Percentiles rank a stretch among this genome's conserved stretches.
These are phyloP conservation scores for Schizopygopsis pylzovi DNA, from an alignment of 2,797 vertebrate genomes.

Conservation along the genomic window DNA sequence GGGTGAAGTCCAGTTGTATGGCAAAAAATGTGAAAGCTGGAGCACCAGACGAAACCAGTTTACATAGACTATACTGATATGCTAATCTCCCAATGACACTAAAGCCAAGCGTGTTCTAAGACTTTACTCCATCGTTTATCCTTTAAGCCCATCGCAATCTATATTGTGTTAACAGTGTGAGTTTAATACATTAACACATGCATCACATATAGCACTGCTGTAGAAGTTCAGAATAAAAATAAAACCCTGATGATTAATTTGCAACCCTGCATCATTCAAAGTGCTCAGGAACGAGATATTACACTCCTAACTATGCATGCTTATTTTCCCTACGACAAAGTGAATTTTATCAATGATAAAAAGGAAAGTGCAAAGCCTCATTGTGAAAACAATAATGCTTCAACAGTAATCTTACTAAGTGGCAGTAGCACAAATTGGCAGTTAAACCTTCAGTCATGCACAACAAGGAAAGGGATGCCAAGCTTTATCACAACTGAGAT, in stretches of 20 bases:
- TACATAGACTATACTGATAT: constrained; percentile 8
- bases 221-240: background rate
- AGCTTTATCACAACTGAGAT: constrained; percentile 28
- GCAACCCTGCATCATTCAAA: constrained; percentile 37
- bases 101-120: background rate
- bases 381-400: background rate
- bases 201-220: background rate
- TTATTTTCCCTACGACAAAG: background rate
- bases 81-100: background rate
- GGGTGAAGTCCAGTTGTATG: constrained; percentile 48
- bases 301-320: background rate
- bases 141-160: background rate
- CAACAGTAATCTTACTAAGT: background rate
- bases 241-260: background rate
- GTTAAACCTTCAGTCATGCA: background rate
- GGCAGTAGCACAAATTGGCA: background rate
- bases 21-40: constrained; percentile 7
- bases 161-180: background rate
- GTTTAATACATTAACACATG: background rate
- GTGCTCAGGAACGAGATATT: background rate
- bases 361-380: background rate
- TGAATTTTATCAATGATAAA: background rate
- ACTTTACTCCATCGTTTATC: background rate
- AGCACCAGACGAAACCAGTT: background rate
- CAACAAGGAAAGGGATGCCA: background rate